These are phyloP conservation scores for Furcula furcula DNA, from an alignment of 2,888 invertebrate genomes.

Conservation along the genomic window DNA sequence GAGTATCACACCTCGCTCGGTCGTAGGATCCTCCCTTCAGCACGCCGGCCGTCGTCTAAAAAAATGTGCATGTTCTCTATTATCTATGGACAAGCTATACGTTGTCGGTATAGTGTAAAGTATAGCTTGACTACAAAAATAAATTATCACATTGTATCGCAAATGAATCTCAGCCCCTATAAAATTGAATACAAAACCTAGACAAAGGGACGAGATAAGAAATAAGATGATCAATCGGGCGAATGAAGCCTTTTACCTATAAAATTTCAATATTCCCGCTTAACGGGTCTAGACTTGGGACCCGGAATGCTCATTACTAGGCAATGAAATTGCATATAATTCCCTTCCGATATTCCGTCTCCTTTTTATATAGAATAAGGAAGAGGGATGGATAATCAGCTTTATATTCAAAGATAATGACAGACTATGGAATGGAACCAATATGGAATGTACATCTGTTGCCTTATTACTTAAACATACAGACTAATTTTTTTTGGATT, in stretches of 20 bases:
- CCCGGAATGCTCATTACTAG: conserved; percentile 51
- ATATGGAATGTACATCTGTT: conserved; percentile 4
- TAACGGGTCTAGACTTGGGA: conserved; percentile 38
- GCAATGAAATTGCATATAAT: conserved; percentile 68
- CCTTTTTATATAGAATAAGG: conserved; percentile 36
- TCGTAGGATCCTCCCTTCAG: too few relatives aligned
- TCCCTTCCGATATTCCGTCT: conserved; percentile 44
- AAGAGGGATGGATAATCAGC: conserved; percentile 36
- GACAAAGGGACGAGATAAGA: conserved; percentile 19
- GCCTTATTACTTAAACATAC: too few relatives aligned
- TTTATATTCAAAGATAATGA: conserved; percentile 34
- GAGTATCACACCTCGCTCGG: too few relatives aligned
- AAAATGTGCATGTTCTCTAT: too few relatives aligned
- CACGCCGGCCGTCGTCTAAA: too few relatives aligned
- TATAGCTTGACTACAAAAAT: too few relatives aligned
- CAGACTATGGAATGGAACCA: conserved; percentile 15
- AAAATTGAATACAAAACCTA: not conserved
- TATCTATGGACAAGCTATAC: too few relatives aligned
- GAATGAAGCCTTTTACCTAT: conserved; percentile 41
- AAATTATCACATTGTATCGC: too few relatives aligned
- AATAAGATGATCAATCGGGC: conserved; percentile 23
- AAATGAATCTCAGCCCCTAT: not conserved
- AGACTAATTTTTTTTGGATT: too few relatives aligned
- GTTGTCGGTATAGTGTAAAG: too few relatives aligned
- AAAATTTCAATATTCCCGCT: conserved; percentile 57